Evolutionary conservation across 2,797 vertebrate species (phyloP), one percentile per base, ranked within the genome.

Genomic region (Melanotaenia trifasciata): DNA sequence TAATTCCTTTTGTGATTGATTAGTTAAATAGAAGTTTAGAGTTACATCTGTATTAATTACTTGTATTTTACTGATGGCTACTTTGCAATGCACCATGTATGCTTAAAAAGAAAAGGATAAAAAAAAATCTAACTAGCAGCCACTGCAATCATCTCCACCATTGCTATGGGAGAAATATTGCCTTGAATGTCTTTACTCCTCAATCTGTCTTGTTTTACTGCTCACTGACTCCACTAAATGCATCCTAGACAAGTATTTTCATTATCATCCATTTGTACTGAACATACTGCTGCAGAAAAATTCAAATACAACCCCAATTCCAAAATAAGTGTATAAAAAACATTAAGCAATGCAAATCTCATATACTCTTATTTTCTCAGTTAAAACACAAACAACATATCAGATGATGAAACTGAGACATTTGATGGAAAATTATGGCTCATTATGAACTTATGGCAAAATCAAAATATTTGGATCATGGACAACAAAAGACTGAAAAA

Each of bases 121-220:
- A 18, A 13, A 18, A 18, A 5, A 20, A 45, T 7, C 5, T 8
- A 40, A 40, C 14, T 4, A n/a, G 18, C 7, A 20, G 45, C 20
- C 20, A 45, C 14, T 47, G 45, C 20, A n/a, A 18, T n/a, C 45
- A 47, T 47, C 2, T 40, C 38, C 14, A 5, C 43, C 16, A 20
- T 16, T 45, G 6, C 45, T 47, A 7, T n/a, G 20, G 45, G 6
- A 7, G 45, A 47, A 53, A 24, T 12, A 24, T n/a, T 53, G n/a
- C 22, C 14, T 47, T 47, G n/a, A 24, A 12, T 53, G 24, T 78
- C 43, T 68, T 74, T 51, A 70, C 64, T 45, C 18, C 43, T 45
- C 36, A 64, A 47, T 53, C 63, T 66, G 53, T 73, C 45, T 51
- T 63, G 63, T 64, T 59, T 64, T 64, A 35, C 18, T 33, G 70